Conservation (phyloP, 2,113 vertebrate species). For the Psittacula cyanocephala region DNA sequence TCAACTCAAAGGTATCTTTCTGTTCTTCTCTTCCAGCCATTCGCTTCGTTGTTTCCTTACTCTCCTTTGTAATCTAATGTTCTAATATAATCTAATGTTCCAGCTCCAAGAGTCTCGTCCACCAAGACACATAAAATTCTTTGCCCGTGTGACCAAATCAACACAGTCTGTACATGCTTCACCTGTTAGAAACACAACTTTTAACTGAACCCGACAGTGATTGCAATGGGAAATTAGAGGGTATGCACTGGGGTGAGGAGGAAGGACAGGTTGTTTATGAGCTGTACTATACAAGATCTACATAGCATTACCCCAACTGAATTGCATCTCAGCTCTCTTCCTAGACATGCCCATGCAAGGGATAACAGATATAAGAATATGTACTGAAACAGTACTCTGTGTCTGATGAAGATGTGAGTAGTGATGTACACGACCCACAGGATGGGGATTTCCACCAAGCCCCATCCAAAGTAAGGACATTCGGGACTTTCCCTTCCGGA, state of each 20-base stretch:
- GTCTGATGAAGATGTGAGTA: not conserved
- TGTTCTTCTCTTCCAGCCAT: not conserved
- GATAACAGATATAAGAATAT: not conserved
- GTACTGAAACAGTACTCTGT: not conserved
- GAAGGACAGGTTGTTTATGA: not conserved
- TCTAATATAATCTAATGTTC: not conserved
- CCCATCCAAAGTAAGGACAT: not conserved
- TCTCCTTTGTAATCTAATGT: not conserved
- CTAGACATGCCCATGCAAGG: no score
- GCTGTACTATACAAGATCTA: not conserved
- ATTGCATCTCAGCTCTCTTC: not conserved
- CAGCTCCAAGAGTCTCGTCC: not conserved
- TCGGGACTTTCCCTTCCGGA: not conserved
- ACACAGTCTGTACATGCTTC: accelerated
- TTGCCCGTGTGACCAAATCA: not conserved
- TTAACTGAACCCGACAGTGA: not conserved
- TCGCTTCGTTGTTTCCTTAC: not conserved
- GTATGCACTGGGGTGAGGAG: not conserved
- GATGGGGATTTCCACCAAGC: not conserved
- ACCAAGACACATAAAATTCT: not conserved
- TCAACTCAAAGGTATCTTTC: not conserved
- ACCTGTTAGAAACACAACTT: not conserved
- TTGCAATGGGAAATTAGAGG: not conserved
- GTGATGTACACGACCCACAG: not conserved
- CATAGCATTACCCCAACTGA: not conserved